phyloP scores from a whole-genome alignment of 2,888 invertebrate genomes.

The Aplocera efformata region DNA sequence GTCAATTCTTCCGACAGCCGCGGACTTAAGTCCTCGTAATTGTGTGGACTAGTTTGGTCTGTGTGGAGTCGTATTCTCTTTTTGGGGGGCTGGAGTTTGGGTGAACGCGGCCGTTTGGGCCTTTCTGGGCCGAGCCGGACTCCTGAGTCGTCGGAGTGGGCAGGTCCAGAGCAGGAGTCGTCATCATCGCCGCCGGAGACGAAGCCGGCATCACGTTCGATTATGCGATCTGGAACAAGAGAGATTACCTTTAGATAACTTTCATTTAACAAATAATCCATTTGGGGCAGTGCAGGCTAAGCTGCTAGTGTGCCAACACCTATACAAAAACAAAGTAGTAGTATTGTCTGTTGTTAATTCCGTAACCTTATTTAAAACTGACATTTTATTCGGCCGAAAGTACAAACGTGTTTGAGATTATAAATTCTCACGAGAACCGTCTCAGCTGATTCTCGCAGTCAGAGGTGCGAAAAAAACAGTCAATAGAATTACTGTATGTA shows the following conservation, averaged over 20 bases:
- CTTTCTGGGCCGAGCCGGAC: slow-evolving; percentile 73
- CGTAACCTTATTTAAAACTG: too few species aligned
- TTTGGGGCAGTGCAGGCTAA: too few species aligned
- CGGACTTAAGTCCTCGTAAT: too few species aligned
- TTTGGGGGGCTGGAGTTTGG: slow-evolving; percentile 81
- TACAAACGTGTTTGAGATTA: slow-evolving; percentile 1
- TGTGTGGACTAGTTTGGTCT: too few species aligned
- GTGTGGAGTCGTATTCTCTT: slow-evolving; percentile 83
- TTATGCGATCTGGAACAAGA: slow-evolving; percentile 77
- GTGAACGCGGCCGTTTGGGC: slow-evolving; percentile 72
- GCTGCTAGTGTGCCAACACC: too few species aligned
- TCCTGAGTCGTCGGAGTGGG: slow-evolving; percentile 76
- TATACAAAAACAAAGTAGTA: too few species aligned
- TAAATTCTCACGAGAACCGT: too few species aligned
- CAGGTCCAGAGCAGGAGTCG: slow-evolving; percentile 77
- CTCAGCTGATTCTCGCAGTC: too few species aligned
- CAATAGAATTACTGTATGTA: background rate
- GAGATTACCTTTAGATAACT: slow-evolving; percentile 10
- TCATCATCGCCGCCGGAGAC: slow-evolving; percentile 88
- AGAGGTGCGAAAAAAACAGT: background rate
- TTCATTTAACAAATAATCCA: too few species aligned
- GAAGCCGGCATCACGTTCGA: slow-evolving; percentile 85
- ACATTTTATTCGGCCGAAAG: too few species aligned
- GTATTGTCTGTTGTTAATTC: too few species aligned
- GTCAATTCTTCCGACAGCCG: slow-evolving; percentile 47